Evolutionary conservation across 2,113 vertebrate genomes (phyloP), one percentile per base, ranked within the genome.

Genomic region (Vicugna pacos): DNA sequence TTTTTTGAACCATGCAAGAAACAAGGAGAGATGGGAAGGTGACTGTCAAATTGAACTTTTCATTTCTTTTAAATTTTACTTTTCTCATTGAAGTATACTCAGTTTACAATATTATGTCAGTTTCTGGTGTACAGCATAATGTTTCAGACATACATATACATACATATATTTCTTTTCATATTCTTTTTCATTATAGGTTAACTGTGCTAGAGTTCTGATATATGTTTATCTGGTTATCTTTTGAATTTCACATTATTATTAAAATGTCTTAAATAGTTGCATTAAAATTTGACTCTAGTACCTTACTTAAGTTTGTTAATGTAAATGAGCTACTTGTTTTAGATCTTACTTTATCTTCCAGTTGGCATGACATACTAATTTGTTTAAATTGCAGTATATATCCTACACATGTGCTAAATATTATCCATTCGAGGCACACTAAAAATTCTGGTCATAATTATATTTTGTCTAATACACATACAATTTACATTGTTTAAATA

Each of bases 231-330:
- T 94, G 7, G 38, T 95, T 76, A 50, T 28, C 22, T 87, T 65
- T 80, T 94, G 50, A 95, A 94, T 62, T 42, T 83, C 80, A n/a
- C 13, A 8, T 35, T 97, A 93, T 79, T 92, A 91, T 95, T 80
- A 90, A 93, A 96, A 54, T 62, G 15, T 2, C 8, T 79, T 94
- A 72, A 54, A 82, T 22, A 2, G 8, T 46, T 82, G n/a, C 30
- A 58, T 65, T 87, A 48, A 95, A 81, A 54, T 80, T 67, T 84
- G 28, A 93, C 32, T 77, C 35, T 84, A 48, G 3, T 69, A 48
- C 7, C 42, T 94, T 85, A 30, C 42, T 94, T 85, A 30, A 3
- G 69, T 70, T 75, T 58, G 73, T 80, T 80, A 64, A 64, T 88
- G 15, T 65, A 94, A 92, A 52, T 1, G 72, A 84, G 32, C 26